Evolutionary conservation across 2,113 vertebrate genomes (phyloP).

Genomic region (Procapra przewalskii): DNA sequence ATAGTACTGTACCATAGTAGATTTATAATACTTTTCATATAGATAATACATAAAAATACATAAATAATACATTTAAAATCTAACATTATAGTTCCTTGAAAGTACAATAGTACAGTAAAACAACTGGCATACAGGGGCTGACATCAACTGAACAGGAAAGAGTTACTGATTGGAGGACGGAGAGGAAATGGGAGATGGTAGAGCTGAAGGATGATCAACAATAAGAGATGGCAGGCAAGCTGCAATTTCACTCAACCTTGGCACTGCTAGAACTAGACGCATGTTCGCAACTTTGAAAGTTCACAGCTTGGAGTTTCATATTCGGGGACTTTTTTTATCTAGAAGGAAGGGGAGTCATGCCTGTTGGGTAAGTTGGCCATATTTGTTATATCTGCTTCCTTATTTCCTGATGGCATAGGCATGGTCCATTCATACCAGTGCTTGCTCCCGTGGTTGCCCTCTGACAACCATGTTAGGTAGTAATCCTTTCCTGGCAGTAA

Average conservation of each 20-base stretch:
- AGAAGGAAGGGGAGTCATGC: not conserved
- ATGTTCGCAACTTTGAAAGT: not conserved
- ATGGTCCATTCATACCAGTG: fast-evolving
- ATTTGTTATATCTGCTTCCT: not conserved
- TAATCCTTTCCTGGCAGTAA: not conserved
- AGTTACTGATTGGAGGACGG: not conserved
- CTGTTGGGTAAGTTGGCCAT: not conserved
- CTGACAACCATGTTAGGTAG: not conserved
- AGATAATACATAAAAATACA: not conserved
- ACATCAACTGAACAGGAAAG: not conserved
- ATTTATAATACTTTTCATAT: not conserved
- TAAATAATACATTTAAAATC: not conserved
- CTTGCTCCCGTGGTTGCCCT: not conserved
- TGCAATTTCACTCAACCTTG: not conserved
- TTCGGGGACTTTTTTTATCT: not conserved
- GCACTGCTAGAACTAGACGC: not conserved
- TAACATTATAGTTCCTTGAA: not conserved
- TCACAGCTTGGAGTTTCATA: not conserved
- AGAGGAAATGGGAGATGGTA: not conserved
- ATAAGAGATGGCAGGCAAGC: not conserved
- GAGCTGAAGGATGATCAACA: not conserved
- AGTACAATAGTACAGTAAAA: not conserved
- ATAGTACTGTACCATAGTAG: not conserved
- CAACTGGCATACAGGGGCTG: not conserved
- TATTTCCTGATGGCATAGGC: not conserved